These are phyloP conservation scores for Folsomia manolachei DNA, from an alignment of 2,888 invertebrate species.

Conservation along the genomic window DNA sequence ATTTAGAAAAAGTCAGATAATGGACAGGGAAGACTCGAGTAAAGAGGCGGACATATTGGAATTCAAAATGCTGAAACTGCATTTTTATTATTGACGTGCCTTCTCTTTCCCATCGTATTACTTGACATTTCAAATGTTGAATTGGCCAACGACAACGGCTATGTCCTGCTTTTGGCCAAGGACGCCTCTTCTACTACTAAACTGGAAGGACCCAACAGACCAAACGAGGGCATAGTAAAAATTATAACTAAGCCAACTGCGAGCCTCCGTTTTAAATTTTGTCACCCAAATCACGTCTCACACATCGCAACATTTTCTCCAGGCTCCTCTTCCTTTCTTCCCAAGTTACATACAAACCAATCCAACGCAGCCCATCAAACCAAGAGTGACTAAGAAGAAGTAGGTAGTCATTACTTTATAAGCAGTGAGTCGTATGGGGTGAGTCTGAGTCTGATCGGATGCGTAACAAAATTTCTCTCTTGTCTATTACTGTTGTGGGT, in stretches of 20 bases:
- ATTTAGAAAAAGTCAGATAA: not conserved
- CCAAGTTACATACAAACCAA: not conserved
- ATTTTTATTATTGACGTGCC: not conserved
- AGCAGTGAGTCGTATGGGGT: not conserved
- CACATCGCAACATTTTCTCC: constrained; percentile 11
- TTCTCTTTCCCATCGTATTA: not conserved
- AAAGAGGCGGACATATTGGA: not conserved
- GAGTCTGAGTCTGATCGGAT: not conserved
- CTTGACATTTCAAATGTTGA: not conserved
- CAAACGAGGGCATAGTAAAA: no score
- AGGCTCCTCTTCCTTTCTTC: not conserved
- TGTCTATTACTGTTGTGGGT: not conserved
- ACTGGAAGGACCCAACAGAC: no score
- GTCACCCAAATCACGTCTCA: constrained; percentile 13
- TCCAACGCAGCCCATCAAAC: not conserved
- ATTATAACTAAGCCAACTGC: no score
- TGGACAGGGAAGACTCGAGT: not conserved
- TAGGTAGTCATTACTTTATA: not conserved
- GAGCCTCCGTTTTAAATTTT: constrained; percentile 14
- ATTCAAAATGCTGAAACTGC: not conserved
- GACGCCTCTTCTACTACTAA: no score
- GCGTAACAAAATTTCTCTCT: not conserved
- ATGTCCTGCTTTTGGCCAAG: no score
- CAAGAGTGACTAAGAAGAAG: not conserved
- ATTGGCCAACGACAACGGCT: not conserved